Evolutionary conservation across 2,888 invertebrate genomes (phyloP), one percentile per base, ranked within the genome.

Genomic region (Agriopis leucophaearia): DNA sequence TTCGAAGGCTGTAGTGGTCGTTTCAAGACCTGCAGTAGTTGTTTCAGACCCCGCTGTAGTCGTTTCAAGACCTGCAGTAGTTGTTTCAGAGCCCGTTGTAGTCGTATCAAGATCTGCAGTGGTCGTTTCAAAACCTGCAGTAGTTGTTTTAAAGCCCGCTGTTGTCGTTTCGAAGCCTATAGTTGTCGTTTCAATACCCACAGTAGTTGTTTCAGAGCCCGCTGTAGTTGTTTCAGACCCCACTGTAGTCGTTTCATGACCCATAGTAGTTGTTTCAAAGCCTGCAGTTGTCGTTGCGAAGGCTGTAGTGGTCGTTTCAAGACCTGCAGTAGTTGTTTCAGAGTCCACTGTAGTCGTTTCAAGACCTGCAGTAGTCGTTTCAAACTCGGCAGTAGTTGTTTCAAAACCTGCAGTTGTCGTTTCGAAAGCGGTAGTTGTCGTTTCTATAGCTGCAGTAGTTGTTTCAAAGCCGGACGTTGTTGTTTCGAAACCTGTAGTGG

Each of bases 41-140:
- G 48, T 42, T 3, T 18, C 50, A 8, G 9, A 5, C 8, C 8
- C 36, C 18, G 8, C 8, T 1, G 64, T 56, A 2, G 68, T 61
- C 13, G 64, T 54, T 2, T 68, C 27, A 8, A 0, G 15, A 10
- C 50, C 50, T 1, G 44, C n/a, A 6, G 70, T 72, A 0, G 72
- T 68, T 0, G 66, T 16, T 1, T 52, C 61, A 36, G 13, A 2
- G 0, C 50, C 27, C 36, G 18, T n/a, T 1, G 62, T 62, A 5
- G 73, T 74, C 4, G 66, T 71, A 0, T 61, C 61, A 15, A n/a
- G 13, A 16, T 44, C 60, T 12, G 48, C 57, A 13, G 70, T 70
- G 1, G 66, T 52, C 9, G 64, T 56, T 7, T 48, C 42, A 8
- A 27, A 10, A 5, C 56, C 40, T 40, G 13, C 48, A 0, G 56